A percentile compares a stretch with the other conserved stretches of the same genome.
Evolutionary conservation across 2,888 invertebrate species (phyloP).

Genomic region (Melolontha melolontha): DNA sequence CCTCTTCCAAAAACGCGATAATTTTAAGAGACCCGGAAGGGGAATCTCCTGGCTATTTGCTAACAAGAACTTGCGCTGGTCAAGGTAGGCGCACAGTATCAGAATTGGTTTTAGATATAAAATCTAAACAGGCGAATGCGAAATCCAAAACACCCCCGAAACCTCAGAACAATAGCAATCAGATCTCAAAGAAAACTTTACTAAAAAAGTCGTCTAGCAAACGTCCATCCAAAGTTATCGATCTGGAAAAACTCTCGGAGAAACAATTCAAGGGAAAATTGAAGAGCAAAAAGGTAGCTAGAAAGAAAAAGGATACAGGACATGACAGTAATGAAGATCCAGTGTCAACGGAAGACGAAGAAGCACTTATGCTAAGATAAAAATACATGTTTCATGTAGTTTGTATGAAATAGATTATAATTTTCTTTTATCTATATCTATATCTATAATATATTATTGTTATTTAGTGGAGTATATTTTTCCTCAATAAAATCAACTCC

Average conservation of each 20-base stretch:
- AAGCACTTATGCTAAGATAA: slow-evolving; percentile 51
- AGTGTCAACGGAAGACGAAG: slow-evolving; percentile 49
- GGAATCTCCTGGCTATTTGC: slow-evolving; percentile 65
- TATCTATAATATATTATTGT: not conserved
- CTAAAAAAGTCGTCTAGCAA: no score
- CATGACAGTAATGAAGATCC: slow-evolving; percentile 50
- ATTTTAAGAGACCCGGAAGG: slow-evolving; percentile 67
- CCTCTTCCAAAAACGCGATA: slow-evolving; percentile 69
- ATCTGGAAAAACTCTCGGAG: not conserved
- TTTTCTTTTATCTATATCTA: slow-evolving; percentile 5
- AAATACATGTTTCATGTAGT: no score
- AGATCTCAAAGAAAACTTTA: no score
- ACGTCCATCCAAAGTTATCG: no score
- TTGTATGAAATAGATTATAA: no score
- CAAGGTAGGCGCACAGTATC: slow-evolving; percentile 58
- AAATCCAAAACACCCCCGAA: no score
- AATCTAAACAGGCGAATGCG: not conserved
- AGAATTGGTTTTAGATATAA: slow-evolving; percentile 57
- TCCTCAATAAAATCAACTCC: no score
- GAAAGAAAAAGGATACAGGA: slow-evolving; percentile 11
- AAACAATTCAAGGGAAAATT: slow-evolving; percentile 11
- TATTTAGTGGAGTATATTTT: no score
- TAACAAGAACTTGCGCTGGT: slow-evolving; percentile 62
- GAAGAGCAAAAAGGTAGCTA: slow-evolving; percentile 2
- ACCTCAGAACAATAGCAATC: no score